Base-by-base conservation (phyloP, 2,113 vertebrate species). In the Strigops habroptila region DNA sequence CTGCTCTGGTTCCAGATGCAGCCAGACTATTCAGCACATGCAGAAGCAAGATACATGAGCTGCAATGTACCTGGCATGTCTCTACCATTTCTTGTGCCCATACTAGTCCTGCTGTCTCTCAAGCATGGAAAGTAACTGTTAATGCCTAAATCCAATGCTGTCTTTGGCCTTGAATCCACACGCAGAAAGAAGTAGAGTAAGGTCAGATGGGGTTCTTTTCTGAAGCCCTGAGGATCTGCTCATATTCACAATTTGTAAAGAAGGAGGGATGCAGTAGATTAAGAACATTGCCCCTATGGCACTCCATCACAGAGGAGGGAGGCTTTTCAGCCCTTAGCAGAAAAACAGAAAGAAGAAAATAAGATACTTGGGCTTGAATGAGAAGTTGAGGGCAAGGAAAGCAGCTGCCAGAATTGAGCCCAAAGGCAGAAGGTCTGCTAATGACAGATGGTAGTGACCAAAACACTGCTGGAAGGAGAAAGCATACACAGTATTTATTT, bases 361-460 rank as follows among this genome's bases (percentile, higher is more conserved):
- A 90, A 86, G 94, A 95, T 81, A 18, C 68, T 67, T 55, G 60
- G 28, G 49, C 8, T 88, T 55, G 59, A 84, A 87, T 57, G 19
- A 84, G 85, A 94, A 95, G 92, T 91, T 55, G 31, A 94, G 49
- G 65, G 90, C 43, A 95, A 88, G 0, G 48, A 92, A 95, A 89
- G 39, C 96, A 97, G 90, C 70, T 97, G 96, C 64, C 46, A 91
- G 81, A 95, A 82, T 13, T 88, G 71, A 95, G 90, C 95, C 92
- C 90, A 91, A 89, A 90, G 88, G 93, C 95, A 93, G 78, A 91
- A 95, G 84, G 84, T 96, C 95, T 95, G 93, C 69, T 91, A 93
- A 41, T 92, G 78, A 97, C 92, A 96, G 95, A 96, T 75, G 93
- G 94, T 67, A 90, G 88, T 89, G 87, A 82, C 88, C 90, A 89